Conservation (phyloP, 2,888 invertebrate species). For the Pammene fasciana region DNA sequence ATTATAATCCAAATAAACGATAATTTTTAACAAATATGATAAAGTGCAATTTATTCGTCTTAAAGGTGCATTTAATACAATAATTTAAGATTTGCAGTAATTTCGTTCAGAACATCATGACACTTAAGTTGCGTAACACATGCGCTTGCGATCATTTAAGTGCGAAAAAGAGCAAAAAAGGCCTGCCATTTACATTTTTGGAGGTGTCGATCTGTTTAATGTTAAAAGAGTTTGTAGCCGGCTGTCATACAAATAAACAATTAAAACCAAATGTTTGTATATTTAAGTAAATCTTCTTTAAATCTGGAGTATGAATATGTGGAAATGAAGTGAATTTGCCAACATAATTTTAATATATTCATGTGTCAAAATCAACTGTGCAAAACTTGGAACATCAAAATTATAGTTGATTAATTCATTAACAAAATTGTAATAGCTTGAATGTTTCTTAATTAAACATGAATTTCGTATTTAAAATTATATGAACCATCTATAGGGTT, state of each 20-base stretch:
- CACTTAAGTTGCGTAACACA: conserved; percentile 20
- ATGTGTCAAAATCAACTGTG: too few species aligned
- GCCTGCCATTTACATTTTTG: conserved; percentile 25
- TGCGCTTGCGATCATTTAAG: conserved; percentile 30
- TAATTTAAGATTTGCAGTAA: conserved; percentile 28
- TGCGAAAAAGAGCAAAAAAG: conserved; percentile 28
- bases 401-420: too few species aligned
- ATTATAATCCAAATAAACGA: conserved; percentile 28
- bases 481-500: too few species aligned
- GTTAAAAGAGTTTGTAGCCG: not conserved
- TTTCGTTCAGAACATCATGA: conserved; percentile 27
- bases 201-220: conserved; percentile 24
- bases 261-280: too few species aligned
- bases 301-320: too few species aligned
- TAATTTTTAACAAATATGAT: not conserved
- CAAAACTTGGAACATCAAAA: too few species aligned
- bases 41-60: conserved; percentile 19
- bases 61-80: conserved; percentile 24
- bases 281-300: too few species aligned
- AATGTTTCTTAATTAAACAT: too few species aligned
- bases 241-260: conserved; percentile 14
- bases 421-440: too few species aligned
- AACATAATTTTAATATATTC: too few species aligned
- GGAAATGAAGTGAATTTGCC: too few species aligned
- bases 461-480: too few species aligned